Conservation (phyloP, 2,797 vertebrate genomes). For the Lepilemur septentrionalis region DNA sequence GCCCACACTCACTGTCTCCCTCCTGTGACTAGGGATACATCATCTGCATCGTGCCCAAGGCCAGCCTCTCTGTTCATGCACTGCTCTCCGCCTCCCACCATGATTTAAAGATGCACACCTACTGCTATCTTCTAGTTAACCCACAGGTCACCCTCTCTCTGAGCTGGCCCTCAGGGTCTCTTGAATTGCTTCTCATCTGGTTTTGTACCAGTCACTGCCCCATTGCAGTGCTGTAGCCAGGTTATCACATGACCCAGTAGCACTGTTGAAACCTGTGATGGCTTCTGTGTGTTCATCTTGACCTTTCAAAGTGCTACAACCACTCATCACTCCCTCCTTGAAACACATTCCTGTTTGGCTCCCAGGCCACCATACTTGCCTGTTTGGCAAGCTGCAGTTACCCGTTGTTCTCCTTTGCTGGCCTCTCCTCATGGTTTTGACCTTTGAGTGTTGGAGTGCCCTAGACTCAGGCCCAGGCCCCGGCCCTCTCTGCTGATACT, state of each 20-base stretch:
- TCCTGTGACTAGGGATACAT: not conserved
- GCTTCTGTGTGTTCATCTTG: not conserved
- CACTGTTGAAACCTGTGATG: not conserved
- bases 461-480: not conserved
- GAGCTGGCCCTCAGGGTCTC: not conserved
- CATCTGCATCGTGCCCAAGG: not conserved
- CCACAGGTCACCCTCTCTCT: not conserved
- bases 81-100: not conserved
- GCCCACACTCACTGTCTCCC: not conserved
- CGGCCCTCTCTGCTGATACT: not conserved
- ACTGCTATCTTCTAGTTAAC: not conserved
- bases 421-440: not conserved
- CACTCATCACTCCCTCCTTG: not conserved
- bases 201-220: too few species aligned
- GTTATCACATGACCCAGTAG: accelerated
- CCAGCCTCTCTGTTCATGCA: not conserved
- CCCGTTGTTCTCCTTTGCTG: not conserved
- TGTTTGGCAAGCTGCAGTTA: accelerated
- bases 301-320: accelerated
- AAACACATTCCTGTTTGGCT: too few species aligned
- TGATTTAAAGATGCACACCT: not conserved
- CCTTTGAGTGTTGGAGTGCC: not conserved
- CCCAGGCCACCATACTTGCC: accelerated
- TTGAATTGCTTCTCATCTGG: not conserved
- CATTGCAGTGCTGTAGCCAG: too few species aligned